Evolutionary conservation across 2,113 vertebrate species (phyloP), one percentile per base, ranked within the genome.

Genomic region (Alligator mississippiensis): DNA sequence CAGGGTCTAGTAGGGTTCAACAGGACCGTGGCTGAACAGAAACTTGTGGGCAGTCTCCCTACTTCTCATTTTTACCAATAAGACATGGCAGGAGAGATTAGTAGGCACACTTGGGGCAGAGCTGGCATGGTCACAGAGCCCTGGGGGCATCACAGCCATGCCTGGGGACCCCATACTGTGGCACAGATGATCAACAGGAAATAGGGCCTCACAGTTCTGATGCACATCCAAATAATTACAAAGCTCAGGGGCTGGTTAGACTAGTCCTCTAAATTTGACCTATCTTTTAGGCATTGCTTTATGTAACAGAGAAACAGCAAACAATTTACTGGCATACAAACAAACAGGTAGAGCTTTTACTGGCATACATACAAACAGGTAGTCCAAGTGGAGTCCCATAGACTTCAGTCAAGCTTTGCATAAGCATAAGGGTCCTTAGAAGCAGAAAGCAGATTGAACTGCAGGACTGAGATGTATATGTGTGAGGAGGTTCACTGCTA

Each of bases 281-380:
- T 38, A 47, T 47, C 22, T 24, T 74, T 74, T 28, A 72, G 62
- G 62, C 61, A 86, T 60, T 25, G 59, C 47, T 90, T 89, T 84
- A 62, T 78, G 16, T 24, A 60, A 86, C 1, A 8, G 64, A 77
- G 62, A 24, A 70, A 60, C 1, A 1, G 93, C 19, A 18, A 61
- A 90, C 83, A 91, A 88, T 94, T 93, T 88, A 82, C 84, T 82
- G 84, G 72, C 70, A 61, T 34, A 30, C 9, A 3, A 62, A 5
- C 47, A 47, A 8, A 0, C 22, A 6, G 0, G 14, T 18, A 61
- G 63, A 16, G 27, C 63, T 85, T 34, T 27, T 11, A 75, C 60
- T 62, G 3, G 58, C 54, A 15, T 13, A 34, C 30, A 27, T 14
- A 7, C 27, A 78, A 82, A 34, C 34, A 34, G 34, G 34, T 34